Evolutionary conservation across 2,797 vertebrate species (phyloP), one percentile per base, ranked within the genome.

Genomic region (Gastrophryne carolinensis): DNA sequence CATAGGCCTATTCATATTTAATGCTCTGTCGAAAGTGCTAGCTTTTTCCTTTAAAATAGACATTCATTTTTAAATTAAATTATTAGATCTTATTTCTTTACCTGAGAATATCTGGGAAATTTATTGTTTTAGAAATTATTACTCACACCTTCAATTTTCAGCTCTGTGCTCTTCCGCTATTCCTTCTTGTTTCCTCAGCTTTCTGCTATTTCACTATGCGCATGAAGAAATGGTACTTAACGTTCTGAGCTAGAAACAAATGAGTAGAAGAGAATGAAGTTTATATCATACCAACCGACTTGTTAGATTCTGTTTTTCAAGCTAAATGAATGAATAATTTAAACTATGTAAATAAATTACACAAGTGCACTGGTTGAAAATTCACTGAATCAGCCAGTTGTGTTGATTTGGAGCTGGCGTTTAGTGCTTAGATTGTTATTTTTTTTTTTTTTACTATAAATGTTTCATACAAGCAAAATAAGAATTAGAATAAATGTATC

Each of bases 1-100:
- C 75, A 30, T 56, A 23, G 12, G 35, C 11, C 73, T 7, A 21
- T 53, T 79, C 67, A 75, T 79, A 17, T 73, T 81, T 79, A 10
- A 74, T 57, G 37, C 32, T 71, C 50, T 30, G 47, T 23, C 32
- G 79, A 74, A 62, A 75, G 10, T 35, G 72, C 4, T 58, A 17
- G 62, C 52, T 32, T 27, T 66, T 74, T 58, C 50, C 29, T 66
- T 57, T 74, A 50, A 29, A 1, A 52, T 11, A 66, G 61, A 57
- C 52, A 74, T 74, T 49, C 10, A 57, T 66, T 57, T 73, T 74
- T 74, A 74, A 66, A 47, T 26, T 57, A 44, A 65, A 57, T 65
- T 57, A 66, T 74, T 66, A 66, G 52, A 15, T 44, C 41, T 10
- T 74, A 44, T 66, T 47, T 21, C 5, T 56, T 41, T 39, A 37